Evolutionary conservation across 2,888 invertebrate genomes (phyloP).

Genomic region (Drosophila subquinaria): DNA sequence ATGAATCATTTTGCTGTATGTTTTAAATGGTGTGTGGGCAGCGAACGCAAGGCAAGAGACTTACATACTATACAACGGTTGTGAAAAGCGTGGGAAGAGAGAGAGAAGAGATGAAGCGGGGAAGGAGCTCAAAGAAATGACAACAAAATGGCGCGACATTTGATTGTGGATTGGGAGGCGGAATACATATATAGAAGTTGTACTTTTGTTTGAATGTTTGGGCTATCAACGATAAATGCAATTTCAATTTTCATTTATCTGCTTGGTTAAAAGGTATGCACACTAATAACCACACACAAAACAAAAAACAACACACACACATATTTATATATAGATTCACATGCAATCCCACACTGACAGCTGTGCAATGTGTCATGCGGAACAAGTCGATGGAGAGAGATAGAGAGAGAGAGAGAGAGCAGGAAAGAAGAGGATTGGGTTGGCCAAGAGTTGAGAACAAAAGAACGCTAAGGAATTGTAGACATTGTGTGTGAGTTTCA

Average conservation of each 20-base stretch:
- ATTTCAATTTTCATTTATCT: slow-evolving; percentile 64
- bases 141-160: slow-evolving; percentile 39
- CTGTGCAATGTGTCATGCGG: slow-evolving; percentile 9
- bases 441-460: slow-evolving; percentile 21
- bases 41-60: neutral
- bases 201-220: slow-evolving; percentile 20
- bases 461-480: slow-evolving; percentile 40
- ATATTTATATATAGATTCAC: neutral
- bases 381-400: neutral
- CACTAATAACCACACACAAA: slow-evolving; percentile 17
- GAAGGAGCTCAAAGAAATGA: slow-evolving; percentile 13
- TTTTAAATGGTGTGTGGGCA: slow-evolving; percentile 33
- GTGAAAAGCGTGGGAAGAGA: neutral
- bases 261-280: slow-evolving; percentile 36
- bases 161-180: slow-evolving; percentile 5
- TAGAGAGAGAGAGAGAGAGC: neutral
- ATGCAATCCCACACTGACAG: slow-evolving; percentile 12
- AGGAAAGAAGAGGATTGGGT: neutral
- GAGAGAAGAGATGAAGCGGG: neutral
- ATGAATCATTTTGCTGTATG: slow-evolving; percentile 61
- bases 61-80: neutral
- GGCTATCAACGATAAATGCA: slow-evolving; percentile 46
- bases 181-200: neutral
- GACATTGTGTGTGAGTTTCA: slow-evolving; percentile 35
- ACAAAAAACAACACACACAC: slow-evolving; percentile 11